phyloP scores from a whole-genome alignment of 1,140 invertebrate species.

The Macrobrachium nipponense region DNA sequence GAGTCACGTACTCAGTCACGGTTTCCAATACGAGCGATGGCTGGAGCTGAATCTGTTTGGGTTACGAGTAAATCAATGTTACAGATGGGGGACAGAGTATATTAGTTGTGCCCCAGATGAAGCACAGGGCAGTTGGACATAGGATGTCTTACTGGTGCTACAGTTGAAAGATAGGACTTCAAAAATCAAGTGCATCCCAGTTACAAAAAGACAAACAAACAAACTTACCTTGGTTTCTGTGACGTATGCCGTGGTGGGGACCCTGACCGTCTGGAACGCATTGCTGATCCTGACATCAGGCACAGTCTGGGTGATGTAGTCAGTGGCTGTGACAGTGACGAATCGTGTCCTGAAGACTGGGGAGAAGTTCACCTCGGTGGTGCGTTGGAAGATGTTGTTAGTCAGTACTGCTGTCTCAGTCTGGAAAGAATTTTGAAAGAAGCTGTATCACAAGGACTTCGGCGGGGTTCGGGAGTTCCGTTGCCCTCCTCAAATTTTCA shows the following conservation, averaged over 20 bases:
- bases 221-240: conserved; percentile 40
- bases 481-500: no score
- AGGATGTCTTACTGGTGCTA: no score
- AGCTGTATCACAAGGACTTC: no score
- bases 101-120: no score
- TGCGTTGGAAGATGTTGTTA: conserved; percentile 30
- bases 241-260: conserved; percentile 24
- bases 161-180: neutral
- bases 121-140: no score
- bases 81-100: no score
- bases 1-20: neutral
- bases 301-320: neutral
- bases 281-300: conserved; percentile 8
- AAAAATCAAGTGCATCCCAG: no score
- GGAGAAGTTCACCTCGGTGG: conserved; percentile 30
- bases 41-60: neutral
- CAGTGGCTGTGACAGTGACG: neutral
- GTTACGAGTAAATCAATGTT: neutral
- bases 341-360: conserved; percentile 2
- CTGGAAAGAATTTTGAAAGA: neutral
- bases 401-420: conserved; percentile 3
- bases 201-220: neutral
- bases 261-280: neutral
- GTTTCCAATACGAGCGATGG: neutral
- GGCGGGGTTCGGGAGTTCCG: no score